Conservation (phyloP, 2,797 vertebrate genomes). For the Arrhamphus sclerolepis region DNA sequence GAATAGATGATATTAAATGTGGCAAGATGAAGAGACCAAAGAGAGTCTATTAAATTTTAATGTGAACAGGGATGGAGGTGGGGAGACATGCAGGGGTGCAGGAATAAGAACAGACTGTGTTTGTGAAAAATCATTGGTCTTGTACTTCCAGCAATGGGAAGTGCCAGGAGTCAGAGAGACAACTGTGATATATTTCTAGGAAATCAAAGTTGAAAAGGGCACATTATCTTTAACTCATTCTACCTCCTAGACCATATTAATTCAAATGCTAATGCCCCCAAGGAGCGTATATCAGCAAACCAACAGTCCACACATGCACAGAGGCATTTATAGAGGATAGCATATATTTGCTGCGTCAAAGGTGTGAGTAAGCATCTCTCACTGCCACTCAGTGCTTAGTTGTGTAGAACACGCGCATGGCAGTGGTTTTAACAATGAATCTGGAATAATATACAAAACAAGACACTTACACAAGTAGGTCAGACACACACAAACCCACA, state of each 20-base stretch:
- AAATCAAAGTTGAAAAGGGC: slow-evolving; percentile 59
- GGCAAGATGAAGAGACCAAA: slow-evolving; percentile 59
- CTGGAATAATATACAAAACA: slow-evolving; percentile 58
- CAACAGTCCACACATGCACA: slow-evolving; percentile 27
- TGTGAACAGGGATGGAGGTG: slow-evolving; percentile 35
- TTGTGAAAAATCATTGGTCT: slow-evolving; percentile 47
- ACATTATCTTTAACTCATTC: slow-evolving; percentile 50
- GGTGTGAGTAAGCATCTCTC: slow-evolving; percentile 55
- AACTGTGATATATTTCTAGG: slow-evolving; percentile 44
- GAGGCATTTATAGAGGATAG: slow-evolving; percentile 31
- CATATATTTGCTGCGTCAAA: slow-evolving; percentile 50
- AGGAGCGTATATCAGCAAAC: slow-evolving; percentile 46
- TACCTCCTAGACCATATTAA: slow-evolving; percentile 50
- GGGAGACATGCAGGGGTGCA: slow-evolving; percentile 24
- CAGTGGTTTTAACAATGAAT: slow-evolving; percentile 48
- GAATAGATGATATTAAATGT: slow-evolving; percentile 63
- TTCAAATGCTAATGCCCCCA: slow-evolving; percentile 52
- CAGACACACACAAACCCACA: slow-evolving; percentile 17
- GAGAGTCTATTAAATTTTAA: slow-evolving; percentile 67
- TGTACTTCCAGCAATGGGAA: slow-evolving; percentile 47
- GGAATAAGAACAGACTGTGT: slow-evolving; percentile 53
- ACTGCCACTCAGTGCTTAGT: slow-evolving; percentile 55
- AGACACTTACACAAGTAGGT: slow-evolving; percentile 62
- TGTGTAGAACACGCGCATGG: slow-evolving; percentile 39
- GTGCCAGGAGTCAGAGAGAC: slow-evolving; percentile 45